These are phyloP conservation scores for Trididemnum clinides DNA, from an alignment of 23 tunicate genomes.

Conservation along the genomic window DNA sequence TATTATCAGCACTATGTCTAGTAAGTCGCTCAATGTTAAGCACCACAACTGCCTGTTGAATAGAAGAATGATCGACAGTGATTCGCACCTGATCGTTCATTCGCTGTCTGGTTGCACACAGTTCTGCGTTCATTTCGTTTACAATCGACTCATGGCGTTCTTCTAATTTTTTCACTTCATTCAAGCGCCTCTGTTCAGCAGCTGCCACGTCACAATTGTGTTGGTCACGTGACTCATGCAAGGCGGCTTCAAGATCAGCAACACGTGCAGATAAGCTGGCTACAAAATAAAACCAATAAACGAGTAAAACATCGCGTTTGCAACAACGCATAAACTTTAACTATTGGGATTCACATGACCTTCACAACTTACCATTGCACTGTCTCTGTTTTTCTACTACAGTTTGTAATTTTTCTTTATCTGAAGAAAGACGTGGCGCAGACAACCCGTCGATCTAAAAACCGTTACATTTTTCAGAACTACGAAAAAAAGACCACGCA, in stretches of 20 bases:
- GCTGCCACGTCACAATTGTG: conserved; percentile 41
- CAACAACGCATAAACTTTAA: no score
- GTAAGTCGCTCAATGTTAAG: neutral
- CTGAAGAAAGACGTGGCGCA: conserved; percentile 5
- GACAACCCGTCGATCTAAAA: conserved; percentile 10
- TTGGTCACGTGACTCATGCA: conserved; percentile 36
- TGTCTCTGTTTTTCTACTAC: neutral
- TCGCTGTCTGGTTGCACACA: neutral
- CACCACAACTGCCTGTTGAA: neutral
- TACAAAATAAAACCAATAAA: neutral
- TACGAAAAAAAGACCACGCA: no score
- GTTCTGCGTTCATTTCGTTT: neutral
- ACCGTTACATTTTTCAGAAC: no score
- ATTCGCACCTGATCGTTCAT: conserved; percentile 16
- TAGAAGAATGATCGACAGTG: no score
- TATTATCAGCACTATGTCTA: no score
- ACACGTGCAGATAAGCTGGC: conserved; percentile 23
- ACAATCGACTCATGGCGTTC: neutral
- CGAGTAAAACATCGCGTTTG: no score
- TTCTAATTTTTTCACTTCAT: conserved; percentile 6
- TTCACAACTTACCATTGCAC: neutral
- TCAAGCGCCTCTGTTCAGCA: neutral
- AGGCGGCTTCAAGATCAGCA: conserved; percentile 24
- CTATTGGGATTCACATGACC: neutral
- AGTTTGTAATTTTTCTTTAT: neutral